Evolutionary conservation across 1,140 invertebrate genomes (phyloP), one percentile per base, ranked within the genome.

Genomic region (Magallana angulata): DNA sequence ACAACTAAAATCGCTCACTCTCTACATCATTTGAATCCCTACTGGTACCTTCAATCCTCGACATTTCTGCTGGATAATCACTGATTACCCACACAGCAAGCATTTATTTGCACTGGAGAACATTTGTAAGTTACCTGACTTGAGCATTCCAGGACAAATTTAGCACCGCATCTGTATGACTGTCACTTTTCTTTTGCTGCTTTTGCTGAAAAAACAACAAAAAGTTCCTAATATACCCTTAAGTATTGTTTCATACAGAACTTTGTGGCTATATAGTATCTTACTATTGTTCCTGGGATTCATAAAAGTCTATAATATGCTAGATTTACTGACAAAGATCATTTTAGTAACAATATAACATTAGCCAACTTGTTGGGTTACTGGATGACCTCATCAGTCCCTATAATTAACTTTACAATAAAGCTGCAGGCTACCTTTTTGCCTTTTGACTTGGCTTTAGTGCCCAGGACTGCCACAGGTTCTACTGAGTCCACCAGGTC

Each of bases 91-190:
- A 48, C 2, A 48, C 36, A 48, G 36, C 36, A 48, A 48, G 36
- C 36, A 48, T 48, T 48, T 48, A 48, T 48, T 24, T 48, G 36
- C 12, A 58, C 36, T 59, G 12, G 5, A 59, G 59, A 16, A 36
- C 36, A 9, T 12, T 86, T 59, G 48, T 81, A 57, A 60, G 90
- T 82, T 92, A 96, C 95, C 94, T 95, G 30, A 95, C 97, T 91
- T 96, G 96, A 83, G 95, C 96, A 95, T 99, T 99, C 98, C 98
- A 99, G 0, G 98, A 97, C 1, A 99, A 93, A 95, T 97, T 97
- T 18, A 99, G 94, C 0, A 99, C 98, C 85, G 98, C 98, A 95
- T 99, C 97, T 90, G 95, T 97, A 93, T 99, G 98, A 24, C 98
- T 98, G 86, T 89, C 88, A 16, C 60, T 71, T 85, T 83, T 87